phyloP scores from a whole-genome alignment of 30 jellyfish, hydroid and myxozoan species.

The Aurelia aurita complex sp. Pacific region DNA sequence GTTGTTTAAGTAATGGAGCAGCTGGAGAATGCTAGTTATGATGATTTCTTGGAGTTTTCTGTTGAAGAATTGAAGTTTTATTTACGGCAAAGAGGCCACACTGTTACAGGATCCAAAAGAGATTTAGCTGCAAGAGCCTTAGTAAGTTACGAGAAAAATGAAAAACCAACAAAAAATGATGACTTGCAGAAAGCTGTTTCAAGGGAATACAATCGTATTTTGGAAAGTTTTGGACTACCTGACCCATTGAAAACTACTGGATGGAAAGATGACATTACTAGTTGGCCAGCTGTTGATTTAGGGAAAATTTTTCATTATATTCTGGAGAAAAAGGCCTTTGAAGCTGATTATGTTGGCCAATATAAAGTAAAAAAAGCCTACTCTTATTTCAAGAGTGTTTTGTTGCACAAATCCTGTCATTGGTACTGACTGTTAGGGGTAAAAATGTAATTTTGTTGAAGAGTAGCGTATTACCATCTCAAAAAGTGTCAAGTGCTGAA shows the following conservation, averaged over 20 bases:
- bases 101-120: not conserved
- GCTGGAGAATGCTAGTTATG: not conserved
- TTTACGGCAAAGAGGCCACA: not conserved
- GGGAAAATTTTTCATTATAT: conserved; percentile 61
- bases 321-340: conserved; percentile 3
- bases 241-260: not conserved
- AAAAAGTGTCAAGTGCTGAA: no score
- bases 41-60: not conserved
- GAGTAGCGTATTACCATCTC: no score
- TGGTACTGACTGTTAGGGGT: no score
- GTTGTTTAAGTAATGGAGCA: no score
- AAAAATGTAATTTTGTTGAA: no score
- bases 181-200: not conserved
- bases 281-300: conserved; percentile 45
- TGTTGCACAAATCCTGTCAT: no score
- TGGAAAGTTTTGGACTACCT: not conserved
- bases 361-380: conserved; percentile 24
- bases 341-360: conserved; percentile 57
- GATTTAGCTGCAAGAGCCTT: not conserved
- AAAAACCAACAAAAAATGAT: not conserved
- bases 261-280: conserved; percentile 29
- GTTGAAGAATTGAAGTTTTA: conserved; percentile 1
- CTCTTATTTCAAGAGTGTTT: no score
- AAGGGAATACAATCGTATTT: not conserved
- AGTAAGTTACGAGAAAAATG: not conserved